Evolutionary conservation across 1,140 invertebrate genomes (phyloP).

Genomic region (Pinna nobilis): DNA sequence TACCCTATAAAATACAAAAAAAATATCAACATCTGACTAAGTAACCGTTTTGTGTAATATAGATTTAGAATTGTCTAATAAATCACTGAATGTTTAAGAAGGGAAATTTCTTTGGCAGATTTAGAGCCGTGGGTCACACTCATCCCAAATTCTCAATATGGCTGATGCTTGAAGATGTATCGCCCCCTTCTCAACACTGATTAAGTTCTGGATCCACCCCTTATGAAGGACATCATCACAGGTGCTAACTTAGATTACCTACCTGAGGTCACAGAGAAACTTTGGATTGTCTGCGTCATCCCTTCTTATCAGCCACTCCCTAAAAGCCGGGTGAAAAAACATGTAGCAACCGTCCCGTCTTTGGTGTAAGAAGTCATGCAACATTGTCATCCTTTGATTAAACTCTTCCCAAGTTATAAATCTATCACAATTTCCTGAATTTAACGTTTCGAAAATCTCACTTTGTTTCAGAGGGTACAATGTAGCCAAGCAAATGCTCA

Average conservation of each 20-base stretch:
- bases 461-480: conserved; percentile 91
- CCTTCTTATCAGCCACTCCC: conserved; percentile 95
- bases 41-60: no score
- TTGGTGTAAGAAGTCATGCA: conserved; percentile 87
- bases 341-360: conserved; percentile 94
- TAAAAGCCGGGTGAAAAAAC: conserved; percentile 97
- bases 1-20: no score
- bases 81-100: no score
- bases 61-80: no score
- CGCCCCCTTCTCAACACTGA: no score
- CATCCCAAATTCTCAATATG: no score
- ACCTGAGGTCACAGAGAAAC: conserved; percentile 86
- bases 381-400: conserved; percentile 61
- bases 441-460: conserved; percentile 96
- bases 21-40: no score
- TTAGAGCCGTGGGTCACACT: no score
- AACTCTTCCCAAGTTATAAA: conserved; percentile 70
- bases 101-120: no score
- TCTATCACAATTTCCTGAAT: conserved; percentile 86
- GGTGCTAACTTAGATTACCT: conserved; percentile 30
- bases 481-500: conserved; percentile 90
- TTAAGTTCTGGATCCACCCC: no score
- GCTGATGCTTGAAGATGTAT: no score
- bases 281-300: conserved; percentile 90
- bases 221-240: no score